Percentiles rank a stretch among this genome's conserved stretches.
Conservation (phyloP, 2,888 invertebrate genomes). For the Oconnorella tubifera region DNA sequence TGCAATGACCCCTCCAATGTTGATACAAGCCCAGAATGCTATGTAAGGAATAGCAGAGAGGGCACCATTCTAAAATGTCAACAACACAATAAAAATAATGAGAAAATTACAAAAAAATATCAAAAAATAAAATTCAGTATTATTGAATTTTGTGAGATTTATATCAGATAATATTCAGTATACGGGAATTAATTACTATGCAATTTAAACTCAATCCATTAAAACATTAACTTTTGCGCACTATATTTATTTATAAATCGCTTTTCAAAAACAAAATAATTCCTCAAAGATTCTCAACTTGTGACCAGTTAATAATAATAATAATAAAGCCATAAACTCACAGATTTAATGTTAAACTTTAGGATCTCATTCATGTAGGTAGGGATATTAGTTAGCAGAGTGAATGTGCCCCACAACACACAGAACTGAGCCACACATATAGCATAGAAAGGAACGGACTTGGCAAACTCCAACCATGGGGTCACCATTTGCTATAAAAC, state of each 20-base stretch:
- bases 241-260: no score
- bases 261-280: no score
- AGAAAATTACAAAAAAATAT: no score
- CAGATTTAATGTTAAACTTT: conserved; percentile 38
- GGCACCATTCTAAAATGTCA: conserved; percentile 47
- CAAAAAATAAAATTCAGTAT: no score
- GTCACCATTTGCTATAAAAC: conserved; percentile 5
- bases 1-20: conserved; percentile 38
- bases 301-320: no score
- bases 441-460: conserved; percentile 53
- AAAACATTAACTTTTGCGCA: no score
- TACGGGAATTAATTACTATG: no score
- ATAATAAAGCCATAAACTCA: conserved; percentile 16
- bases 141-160: no score
- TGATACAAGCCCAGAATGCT: conserved; percentile 42
- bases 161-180: no score
- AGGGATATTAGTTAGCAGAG: conserved; percentile 37
- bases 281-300: no score
- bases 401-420: conserved; percentile 53
- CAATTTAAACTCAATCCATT: no score
- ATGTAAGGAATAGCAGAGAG: conserved; percentile 53
- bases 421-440: conserved; percentile 58
- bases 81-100: no score
- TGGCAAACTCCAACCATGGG: conserved; percentile 30
- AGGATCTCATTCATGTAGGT: conserved; percentile 40